Percentiles rank a stretch among this genome's conserved stretches.
These are phyloP conservation scores for Ceuthmochares aereus DNA, from an alignment of 2,113 vertebrate species.

Conservation along the genomic window DNA sequence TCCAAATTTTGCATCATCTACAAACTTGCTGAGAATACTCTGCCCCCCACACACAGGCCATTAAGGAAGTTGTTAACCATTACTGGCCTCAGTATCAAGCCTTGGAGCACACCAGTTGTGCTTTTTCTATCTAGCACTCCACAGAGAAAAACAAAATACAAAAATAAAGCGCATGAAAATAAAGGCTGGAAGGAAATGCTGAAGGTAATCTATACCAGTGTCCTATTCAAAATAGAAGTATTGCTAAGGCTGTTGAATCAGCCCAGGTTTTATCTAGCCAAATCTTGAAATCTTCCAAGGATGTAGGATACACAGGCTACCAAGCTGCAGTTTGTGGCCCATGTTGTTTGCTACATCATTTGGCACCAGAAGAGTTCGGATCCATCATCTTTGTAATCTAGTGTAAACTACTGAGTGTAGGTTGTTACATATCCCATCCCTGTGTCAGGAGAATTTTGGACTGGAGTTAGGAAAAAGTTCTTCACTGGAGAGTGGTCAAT, in stretches of 20 bases:
- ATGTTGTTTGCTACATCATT: background rate
- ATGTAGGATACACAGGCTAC: background rate
- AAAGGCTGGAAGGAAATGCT: background rate
- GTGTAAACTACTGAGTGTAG: background rate
- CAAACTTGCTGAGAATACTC: background rate
- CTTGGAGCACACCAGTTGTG: background rate
- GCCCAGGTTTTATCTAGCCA: background rate
- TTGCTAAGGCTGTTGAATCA: background rate
- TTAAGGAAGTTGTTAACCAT: background rate
- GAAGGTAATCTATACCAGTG: background rate
- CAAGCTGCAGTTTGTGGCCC: background rate
- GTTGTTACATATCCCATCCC: background rate
- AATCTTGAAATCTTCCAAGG: background rate
- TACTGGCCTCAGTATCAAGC: background rate
- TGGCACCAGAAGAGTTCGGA: background rate
- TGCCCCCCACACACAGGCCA: background rate
- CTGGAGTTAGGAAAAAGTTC: background rate
- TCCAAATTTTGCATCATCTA: background rate
- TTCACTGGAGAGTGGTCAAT: background rate
- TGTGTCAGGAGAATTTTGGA: background rate
- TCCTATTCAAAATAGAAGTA: background rate
- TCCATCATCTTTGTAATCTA: background rate
- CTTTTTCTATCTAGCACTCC: background rate
- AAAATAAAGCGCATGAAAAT: background rate
- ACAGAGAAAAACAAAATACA: background rate